A percentile compares a stretch with the other conserved stretches of the same genome.
Evolutionary conservation across 2,113 vertebrate species (phyloP).

Genomic region (Formicarius rufipectus): DNA sequence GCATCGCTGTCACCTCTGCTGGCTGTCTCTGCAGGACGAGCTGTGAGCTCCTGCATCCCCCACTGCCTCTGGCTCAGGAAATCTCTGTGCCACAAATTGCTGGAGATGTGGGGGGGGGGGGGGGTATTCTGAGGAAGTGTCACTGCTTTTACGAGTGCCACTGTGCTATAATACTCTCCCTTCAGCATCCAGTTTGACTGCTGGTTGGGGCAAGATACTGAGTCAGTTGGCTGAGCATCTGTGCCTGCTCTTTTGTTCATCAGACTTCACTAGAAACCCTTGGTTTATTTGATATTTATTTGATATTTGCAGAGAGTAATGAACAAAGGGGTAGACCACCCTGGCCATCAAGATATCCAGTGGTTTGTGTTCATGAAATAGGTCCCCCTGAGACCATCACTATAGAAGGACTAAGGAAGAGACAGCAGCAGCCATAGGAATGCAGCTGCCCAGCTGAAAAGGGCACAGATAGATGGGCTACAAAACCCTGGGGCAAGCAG

Average conservation of each 20-base stretch:
- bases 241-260: neutral
- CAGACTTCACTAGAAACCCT: neutral
- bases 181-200: neutral
- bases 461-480: neutral
- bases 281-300: neutral
- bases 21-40: neutral
- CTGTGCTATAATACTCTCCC: neutral
- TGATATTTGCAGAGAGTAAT: neutral
- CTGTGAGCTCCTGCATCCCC: neutral
- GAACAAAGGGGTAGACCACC: neutral
- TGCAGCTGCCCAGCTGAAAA: neutral
- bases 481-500: neutral
- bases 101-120: neutral
- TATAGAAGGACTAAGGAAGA: neutral
- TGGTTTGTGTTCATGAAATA: neutral
- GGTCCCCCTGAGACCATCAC: fast-evolving
- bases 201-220: neutral
- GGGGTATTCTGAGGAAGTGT: neutral
- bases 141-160: neutral
- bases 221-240: neutral
- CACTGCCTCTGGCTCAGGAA: neutral
- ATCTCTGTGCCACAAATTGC: neutral
- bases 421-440: neutral
- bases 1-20: neutral
- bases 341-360: neutral